Conservation (phyloP, 2,797 vertebrate species). For the Xenopus petersii region DNA sequence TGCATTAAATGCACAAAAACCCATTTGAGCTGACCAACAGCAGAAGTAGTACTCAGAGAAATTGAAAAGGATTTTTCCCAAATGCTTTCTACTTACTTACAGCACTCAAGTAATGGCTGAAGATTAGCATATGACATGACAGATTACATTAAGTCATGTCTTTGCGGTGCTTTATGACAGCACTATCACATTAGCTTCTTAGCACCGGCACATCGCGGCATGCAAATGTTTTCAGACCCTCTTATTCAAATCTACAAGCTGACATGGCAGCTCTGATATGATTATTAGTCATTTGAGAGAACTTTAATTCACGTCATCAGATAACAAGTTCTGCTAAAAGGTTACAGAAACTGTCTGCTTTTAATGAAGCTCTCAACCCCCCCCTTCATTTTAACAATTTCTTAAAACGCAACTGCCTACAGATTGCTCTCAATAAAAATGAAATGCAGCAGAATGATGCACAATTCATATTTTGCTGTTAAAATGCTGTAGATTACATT, state of each 20-base stretch:
- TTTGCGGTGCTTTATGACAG: constrained; percentile 89
- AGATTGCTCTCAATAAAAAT: constrained; percentile 16
- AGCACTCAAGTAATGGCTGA: constrained; percentile 87
- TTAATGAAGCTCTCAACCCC: constrained; percentile 78
- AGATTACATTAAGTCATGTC: constrained; percentile 99
- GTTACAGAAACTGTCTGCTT: constrained; percentile 86
- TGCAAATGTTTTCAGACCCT: constrained; percentile 96
- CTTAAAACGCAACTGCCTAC: constrained; percentile 30
- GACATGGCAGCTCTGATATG: constrained; percentile 98
- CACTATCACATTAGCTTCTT: constrained; percentile 93
- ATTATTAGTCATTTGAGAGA: constrained; percentile 96
- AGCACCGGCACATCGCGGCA: constrained; percentile 88
- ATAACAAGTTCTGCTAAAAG: constrained; percentile 85
- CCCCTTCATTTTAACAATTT: constrained; percentile 43
- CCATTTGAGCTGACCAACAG: constrained; percentile 81
- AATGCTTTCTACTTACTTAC: constrained; percentile 85
- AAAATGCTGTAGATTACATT: background rate
- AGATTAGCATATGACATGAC: constrained; percentile 99
- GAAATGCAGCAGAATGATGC: constrained; percentile 50
- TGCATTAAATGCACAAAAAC: constrained; percentile 80
- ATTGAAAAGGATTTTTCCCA: constrained; percentile 80
- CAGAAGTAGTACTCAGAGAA: constrained; percentile 79
- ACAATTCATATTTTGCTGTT: constrained; percentile 51
- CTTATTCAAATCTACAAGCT: constrained; percentile 98
- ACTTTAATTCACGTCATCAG: constrained; percentile 93